Evolutionary conservation across 2,797 vertebrate species (phyloP).

Genomic region (Falco concolor): DNA sequence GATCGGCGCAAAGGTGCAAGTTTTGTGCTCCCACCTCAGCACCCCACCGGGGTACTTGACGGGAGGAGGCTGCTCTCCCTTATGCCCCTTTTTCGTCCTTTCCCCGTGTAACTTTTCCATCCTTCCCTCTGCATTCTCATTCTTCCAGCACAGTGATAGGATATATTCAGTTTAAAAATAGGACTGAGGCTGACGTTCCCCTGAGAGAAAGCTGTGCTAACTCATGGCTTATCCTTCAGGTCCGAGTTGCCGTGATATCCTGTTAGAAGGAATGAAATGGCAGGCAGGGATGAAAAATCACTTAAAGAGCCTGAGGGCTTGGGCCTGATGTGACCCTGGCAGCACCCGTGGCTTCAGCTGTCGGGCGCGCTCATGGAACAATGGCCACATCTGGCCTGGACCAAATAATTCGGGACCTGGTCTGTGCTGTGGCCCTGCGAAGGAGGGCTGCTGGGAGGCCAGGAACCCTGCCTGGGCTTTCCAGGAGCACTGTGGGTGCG

Average conservation of each 20-base stretch:
- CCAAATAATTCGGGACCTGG: rapidly evolving
- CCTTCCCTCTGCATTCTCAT: not conserved
- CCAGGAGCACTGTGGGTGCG: rapidly evolving
- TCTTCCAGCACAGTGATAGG: not conserved
- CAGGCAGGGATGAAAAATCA: not conserved
- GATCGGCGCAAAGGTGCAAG: rapidly evolving
- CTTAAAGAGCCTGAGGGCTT: not conserved
- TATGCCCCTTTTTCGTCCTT: rapidly evolving
- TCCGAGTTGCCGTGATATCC: not conserved
- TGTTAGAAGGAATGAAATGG: not conserved
- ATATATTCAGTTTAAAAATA: conserved; percentile 51
- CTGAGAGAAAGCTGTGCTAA: conserved; percentile 27
- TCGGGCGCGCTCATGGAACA: rapidly evolving
- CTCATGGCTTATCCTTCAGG: conserved; percentile 20
- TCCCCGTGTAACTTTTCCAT: not conserved
- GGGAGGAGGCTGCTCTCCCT: not conserved
- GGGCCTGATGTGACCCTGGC: not conserved
- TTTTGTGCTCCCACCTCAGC: not conserved
- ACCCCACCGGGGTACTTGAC: rapidly evolving
- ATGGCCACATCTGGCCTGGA: not conserved
- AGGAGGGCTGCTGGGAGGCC: not conserved
- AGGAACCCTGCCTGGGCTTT: not conserved
- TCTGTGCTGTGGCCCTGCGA: rapidly evolving
- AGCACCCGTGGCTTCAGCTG: not conserved
- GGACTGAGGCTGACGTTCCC: conserved; percentile 30